phyloP scores from a whole-genome alignment of 2,797 vertebrate species.

The Rhynchonycteris naso region DNA sequence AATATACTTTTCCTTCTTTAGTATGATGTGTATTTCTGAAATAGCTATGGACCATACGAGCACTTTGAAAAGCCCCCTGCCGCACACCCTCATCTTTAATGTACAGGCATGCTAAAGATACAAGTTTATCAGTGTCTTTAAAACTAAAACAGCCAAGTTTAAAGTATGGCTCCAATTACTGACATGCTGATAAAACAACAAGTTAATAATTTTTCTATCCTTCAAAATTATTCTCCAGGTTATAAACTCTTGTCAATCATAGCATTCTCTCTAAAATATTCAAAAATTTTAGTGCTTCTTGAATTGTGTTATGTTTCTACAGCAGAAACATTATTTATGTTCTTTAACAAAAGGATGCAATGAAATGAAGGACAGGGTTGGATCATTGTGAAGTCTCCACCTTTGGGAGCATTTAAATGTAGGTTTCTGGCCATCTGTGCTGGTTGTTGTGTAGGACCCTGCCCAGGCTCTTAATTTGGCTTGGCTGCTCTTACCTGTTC shows the following conservation, averaged over 20 bases:
- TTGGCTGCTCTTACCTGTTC: not conserved
- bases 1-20: not conserved
- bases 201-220: not conserved
- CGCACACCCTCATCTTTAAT: not conserved
- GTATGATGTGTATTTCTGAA: not conserved
- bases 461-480: not conserved
- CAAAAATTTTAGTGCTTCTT: not conserved
- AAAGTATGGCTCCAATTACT: not conserved
- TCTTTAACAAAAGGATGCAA: not conserved
- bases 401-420: not conserved
- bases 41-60: not conserved
- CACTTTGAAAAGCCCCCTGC: not conserved
- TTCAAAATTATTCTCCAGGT: constrained; percentile 6
- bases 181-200: not conserved
- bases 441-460: not conserved
- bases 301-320: not conserved
- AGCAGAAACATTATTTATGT: not conserved
- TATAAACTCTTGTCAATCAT: not conserved
- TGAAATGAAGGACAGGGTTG: not conserved
- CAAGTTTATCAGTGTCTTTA: not conserved
- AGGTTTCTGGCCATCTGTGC: not conserved
- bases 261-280: constrained; percentile 5
- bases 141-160: not conserved
- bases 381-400: not conserved
- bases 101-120: not conserved